Base-by-base conservation (phyloP, 2,888 invertebrate genomes). In the Thyatira batis region DNA sequence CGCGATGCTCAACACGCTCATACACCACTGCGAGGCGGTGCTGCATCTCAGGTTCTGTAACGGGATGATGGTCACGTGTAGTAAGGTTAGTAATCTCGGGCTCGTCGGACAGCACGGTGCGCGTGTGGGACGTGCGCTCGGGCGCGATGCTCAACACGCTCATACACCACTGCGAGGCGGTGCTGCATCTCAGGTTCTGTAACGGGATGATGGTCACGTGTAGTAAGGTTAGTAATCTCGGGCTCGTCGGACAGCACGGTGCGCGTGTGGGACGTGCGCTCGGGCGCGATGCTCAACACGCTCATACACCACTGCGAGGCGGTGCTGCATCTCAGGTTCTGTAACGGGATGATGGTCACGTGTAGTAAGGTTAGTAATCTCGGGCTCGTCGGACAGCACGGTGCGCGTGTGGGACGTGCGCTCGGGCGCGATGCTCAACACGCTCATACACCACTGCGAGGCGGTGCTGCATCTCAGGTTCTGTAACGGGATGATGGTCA, bases 241-340 rank as follows among this genome's bases (percentile, higher is more conserved):
- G n/a, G n/a, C n/a, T n/a, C n/a, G n/a, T n/a, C n/a, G n/a, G n/a
- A n/a, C n/a, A n/a, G n/a, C n/a, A n/a, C n/a, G n/a, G n/a, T n/a
- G n/a, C n/a, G n/a, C n/a, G n/a, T n/a, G n/a, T n/a, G n/a, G n/a
- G n/a, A n/a, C n/a, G n/a, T n/a, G n/a, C n/a, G n/a, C n/a, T n/a
- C n/a, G n/a, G n/a, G n/a, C n/a, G n/a, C n/a, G n/a, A 98, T 99
- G 97, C 95, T 99, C 55, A 99, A 98, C 89, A 99, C 99, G 0
- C 94, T 99, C 63, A 99, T 99, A 76, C 99, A 99, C 90, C 99
- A 99, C 89, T 98, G 99, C 87, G 99, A 99, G 89, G 99, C 99
- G 52, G 99, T 99, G 63, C 93, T 99, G 65, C 99, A 99, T 94
- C 94, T 99, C 67, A 93, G 99, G 63, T 99, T 99, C 92, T 97